Base-by-base conservation (phyloP, 2,888 invertebrate species). In the Parnassius apollo region DNA sequence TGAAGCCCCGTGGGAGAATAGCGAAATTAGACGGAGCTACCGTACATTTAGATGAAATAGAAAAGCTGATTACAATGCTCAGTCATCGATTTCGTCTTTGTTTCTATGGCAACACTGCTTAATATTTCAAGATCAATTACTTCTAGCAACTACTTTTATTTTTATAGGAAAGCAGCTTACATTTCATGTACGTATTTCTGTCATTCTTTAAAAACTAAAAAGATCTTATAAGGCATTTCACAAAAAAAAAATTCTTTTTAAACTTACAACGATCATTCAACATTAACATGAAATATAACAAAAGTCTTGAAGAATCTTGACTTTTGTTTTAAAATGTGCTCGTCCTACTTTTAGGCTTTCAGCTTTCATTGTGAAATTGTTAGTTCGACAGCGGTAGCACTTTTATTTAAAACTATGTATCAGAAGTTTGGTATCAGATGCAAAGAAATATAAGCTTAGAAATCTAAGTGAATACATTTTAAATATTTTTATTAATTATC, bases 61-160 rank as follows among this genome's bases (percentile, higher is more conserved):
- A 73, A 83, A 83, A 83, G 83, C 81, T 78, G 83, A 80, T 83
- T 84, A 83, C 71, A 66, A 67, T 69, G 60, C 66, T 62, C 66
- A 44, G 62, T 66, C 64, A 69, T 70, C 67, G 70, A 70, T 69
- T 68, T 61, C 49, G 25, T 54, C 59, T 59, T 57, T 62, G 65
- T 68, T 66, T 66, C 68, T 63, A 68, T 62, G 64, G 67, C 65
- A 68, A 70, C 71, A 64, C 67, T 67, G 62, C 61, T 65, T 62
- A 64, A 66, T 65, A 68, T 62, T 57, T 65, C 62, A 66, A 56
- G 57, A 63, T 58, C 61, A 59, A 63, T 59, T 59, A 55, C 35
- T 45, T 25, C 10, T 2, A 35, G 45, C 12, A 52, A 59, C 54
- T 59, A 63, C 18, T 59, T 54, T 45, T 55, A 55, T 59, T 48